Percentiles rank a stretch among this genome's conserved stretches.
Evolutionary conservation across 2,888 invertebrate species (phyloP).

Genomic region (Microctonus hyperodae): DNA sequence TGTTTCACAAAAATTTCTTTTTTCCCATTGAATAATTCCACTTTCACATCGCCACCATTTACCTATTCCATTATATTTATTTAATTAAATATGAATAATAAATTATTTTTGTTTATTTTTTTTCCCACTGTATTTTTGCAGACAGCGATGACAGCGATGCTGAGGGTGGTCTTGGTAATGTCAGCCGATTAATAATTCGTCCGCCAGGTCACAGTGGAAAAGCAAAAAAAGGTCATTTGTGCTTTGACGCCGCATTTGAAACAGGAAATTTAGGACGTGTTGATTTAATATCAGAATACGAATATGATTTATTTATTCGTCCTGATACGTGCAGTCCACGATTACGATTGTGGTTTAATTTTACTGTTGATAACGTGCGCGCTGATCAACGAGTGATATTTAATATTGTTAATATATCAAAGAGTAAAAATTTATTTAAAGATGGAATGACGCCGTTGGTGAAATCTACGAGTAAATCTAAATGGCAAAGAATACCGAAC

Average conservation of each 20-base stretch:
- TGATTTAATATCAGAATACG: slow-evolving; percentile 90
- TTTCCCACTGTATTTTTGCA: slow-evolving; percentile 57
- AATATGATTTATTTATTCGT: slow-evolving; percentile 94
- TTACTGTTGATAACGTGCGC: slow-evolving; percentile 94
- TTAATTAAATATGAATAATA: neutral
- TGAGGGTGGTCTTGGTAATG: slow-evolving; percentile 93
- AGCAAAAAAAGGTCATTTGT: slow-evolving; percentile 94
- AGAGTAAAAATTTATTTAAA: slow-evolving; percentile 86
- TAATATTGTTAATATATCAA: slow-evolving; percentile 96
- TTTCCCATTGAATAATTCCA: too few species aligned
- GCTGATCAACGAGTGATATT: slow-evolving; percentile 95
- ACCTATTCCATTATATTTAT: neutral
- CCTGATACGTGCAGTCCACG: slow-evolving; percentile 97
- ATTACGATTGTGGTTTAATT: slow-evolving; percentile 96
- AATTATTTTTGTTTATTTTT: neutral
- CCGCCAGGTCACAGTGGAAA: slow-evolving; percentile 93
- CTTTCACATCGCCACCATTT: neutral
- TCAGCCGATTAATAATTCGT: slow-evolving; percentile 85
- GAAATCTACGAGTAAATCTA: slow-evolving; percentile 86
- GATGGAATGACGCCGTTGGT: slow-evolving; percentile 93
- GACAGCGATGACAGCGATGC: slow-evolving; percentile 93
- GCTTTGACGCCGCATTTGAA: slow-evolving; percentile 97
- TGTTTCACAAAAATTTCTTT: neutral
- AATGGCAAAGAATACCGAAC: slow-evolving; percentile 76
- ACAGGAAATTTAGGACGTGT: slow-evolving; percentile 97